phyloP scores from a whole-genome alignment of 2,113 vertebrate genomes.

The Bothrops jararaca region DNA sequence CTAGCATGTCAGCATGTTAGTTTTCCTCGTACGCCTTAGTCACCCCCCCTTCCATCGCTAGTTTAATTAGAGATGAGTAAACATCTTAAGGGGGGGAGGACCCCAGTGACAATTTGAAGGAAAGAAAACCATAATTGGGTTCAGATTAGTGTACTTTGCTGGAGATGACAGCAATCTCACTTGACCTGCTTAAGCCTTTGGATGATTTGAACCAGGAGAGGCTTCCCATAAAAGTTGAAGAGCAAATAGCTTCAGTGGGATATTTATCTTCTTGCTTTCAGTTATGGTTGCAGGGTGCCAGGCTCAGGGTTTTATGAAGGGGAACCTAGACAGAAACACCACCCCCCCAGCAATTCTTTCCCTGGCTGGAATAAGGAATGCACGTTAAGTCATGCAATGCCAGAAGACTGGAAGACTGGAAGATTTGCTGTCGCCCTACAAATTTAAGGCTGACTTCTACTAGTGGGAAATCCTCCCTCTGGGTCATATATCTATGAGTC shows the following conservation, averaged over 20 bases:
- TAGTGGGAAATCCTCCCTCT: not conserved
- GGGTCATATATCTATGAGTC: not conserved
- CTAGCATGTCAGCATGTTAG: conserved; percentile 18
- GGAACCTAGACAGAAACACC: not conserved
- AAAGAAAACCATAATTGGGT: not conserved
- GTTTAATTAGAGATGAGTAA: not conserved
- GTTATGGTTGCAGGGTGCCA: not conserved
- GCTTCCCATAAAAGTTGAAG: not conserved
- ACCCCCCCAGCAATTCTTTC: not conserved
- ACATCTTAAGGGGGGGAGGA: not conserved
- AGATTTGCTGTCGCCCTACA: not conserved
- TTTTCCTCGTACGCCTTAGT: conserved; percentile 1
- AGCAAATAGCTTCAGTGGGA: not conserved
- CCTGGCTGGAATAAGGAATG: not conserved
- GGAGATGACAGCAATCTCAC: not conserved
- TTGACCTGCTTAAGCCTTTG: not conserved
- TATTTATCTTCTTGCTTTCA: not conserved
- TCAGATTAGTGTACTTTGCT: not conserved
- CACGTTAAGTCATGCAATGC: not conserved
- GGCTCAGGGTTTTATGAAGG: not conserved
- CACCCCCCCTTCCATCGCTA: not conserved
- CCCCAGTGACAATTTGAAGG: not conserved
- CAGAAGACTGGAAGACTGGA: not conserved
- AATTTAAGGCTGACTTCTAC: not conserved
- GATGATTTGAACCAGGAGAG: not conserved